Base-by-base conservation (phyloP, 2,113 vertebrate species). In the Platycercus adscitus region DNA sequence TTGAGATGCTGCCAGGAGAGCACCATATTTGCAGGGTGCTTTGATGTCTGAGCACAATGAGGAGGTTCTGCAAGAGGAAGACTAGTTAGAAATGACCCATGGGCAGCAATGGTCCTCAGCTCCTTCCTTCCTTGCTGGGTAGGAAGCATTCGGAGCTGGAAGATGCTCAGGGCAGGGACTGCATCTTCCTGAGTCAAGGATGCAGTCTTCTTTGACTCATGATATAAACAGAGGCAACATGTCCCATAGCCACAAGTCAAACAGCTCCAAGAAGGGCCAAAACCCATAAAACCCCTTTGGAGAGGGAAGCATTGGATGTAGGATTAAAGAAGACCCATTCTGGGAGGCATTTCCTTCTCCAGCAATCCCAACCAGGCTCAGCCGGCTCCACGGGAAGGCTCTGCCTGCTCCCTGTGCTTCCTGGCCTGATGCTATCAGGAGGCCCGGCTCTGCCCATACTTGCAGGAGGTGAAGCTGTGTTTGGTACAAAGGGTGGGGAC, bases 381-480 rank as follows among this genome's bases (percentile, higher is more conserved):
- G 61, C 77, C 2, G 0, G 75, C 89, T 88, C 69, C 31, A 7
- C 2, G 0, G 63, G 63, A 53, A 91, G 88, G 75, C 35, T 88
- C 10, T 25, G 63, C 77, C 3, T 1, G 33, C 77, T 91, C 77
- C 77, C 73, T 3, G 11, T 55, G 81, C n/a, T 82, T 72, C 18
- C 71, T 0, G 1, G 2, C 68, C 56, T 2, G 89, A 96, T 96
- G 82, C 68, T 91, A 83, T 93, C 93, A 1, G 64, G 68, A 91
- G 56, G 1, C 20, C 0, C 6, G 8, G 72, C 89, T 63, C 79
- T 95, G 95, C 91, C 87, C 4, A 14, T 14, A 66, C 91, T 96
- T 91, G 96, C 93, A 91, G 71, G 65, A 88, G 79, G 68, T 50
- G 77, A 93, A 90, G 35, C 71, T 58, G 50, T 39, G n/a, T 26